Evolutionary conservation across 92 coral and sea anemone species (phyloP), one percentile per base, ranked within the genome.

Genomic region (Hydrozoanthus gracilis): DNA sequence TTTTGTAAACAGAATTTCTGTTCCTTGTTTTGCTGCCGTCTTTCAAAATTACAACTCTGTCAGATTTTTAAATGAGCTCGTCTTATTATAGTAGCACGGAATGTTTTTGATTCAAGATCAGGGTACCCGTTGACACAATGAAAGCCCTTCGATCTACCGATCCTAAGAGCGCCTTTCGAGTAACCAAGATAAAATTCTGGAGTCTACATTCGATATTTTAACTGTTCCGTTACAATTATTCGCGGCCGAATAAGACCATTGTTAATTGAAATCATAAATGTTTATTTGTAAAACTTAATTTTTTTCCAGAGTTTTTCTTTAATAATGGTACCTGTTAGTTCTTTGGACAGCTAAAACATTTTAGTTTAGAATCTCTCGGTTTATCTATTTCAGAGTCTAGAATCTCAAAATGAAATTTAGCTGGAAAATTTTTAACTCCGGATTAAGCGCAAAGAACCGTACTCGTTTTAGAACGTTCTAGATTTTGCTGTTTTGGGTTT

Each of bases 11-110:
- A 20, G 17, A 14, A 14, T 5, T 62, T n/a, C 4, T 15, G 44
- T 11, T 51, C 35, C 8, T 12, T 52, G 6, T 13, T 76, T 52
- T 20, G 9, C 48, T 54, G 2, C 44, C 62, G 52, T 76, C 55
- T 17, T 39, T 20, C 16, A 8, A 68, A 14, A 48, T 44, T 10
- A 6, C 14, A 49, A 76, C 55, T n/a, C 49, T 76, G 66, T 76
- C 82, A 76, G 82, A 76, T 9, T 76, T 76, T 18, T 27, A 18
- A 76, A 76, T 76, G 82, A 76, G 12, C 65, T 17, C 55, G 10
- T 56, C 77, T 45, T n/a, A 6, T 47, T 73, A 17, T 5, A 7
- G 14, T 73, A 51, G 15, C 46, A 2, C 79, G 12, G 18, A 17
- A 17, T 75, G 18, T 51, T 75, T 62, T 51, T 75, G 61, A 9